Evolutionary conservation across 2,888 invertebrate species (phyloP), one percentile per base, ranked within the genome.

Genomic region (Trissonchulus latispiculum): DNA sequence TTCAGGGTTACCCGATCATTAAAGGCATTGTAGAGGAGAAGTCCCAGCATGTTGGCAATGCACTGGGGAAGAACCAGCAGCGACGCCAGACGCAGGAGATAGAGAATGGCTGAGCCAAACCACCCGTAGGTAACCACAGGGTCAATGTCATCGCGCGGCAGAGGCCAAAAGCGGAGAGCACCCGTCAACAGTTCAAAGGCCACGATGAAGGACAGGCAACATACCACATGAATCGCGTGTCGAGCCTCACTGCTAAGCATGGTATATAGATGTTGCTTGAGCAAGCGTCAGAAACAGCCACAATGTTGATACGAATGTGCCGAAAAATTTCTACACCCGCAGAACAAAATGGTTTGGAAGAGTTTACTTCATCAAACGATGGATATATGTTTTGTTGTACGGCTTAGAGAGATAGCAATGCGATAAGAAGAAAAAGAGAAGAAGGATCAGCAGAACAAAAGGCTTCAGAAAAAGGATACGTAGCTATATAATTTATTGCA

Each of bases 1-100:
- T 93, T 93, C 48, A 92, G 85, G 77, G 89, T 87, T 1, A 93
- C 91, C 85, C 92, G 92, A 78, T 94, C 93, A 72, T 94, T 93
- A 84, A 96, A 96, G 77, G 94, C 92, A 86, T 95, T 95, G 84
- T 93, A 95, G 77, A 92, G 87, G 74, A 90, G 88, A 76, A 95
- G 85, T 67, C 95, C 82, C 66, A 81, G 75, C 73, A 80, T 76
- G 75, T 82, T 82, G 76, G 78, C 81, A 3, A 82, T 75, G 74
- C 80, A 81, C 74, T 82, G 82, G n/a, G 82, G 82, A 67, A 82
- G 77, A n/a, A 82, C 82, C 70, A 82, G 79, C 28, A 82, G 77
- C 23, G 81, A 80, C 1, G 78, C 77, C 59, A 82, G 71, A 70
- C 82, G 77, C 36, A 82, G 75, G 33, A 78, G 66, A 73, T 81